phyloP scores from a whole-genome alignment of 2,797 vertebrate species.

The Loriculus beryllinus region DNA sequence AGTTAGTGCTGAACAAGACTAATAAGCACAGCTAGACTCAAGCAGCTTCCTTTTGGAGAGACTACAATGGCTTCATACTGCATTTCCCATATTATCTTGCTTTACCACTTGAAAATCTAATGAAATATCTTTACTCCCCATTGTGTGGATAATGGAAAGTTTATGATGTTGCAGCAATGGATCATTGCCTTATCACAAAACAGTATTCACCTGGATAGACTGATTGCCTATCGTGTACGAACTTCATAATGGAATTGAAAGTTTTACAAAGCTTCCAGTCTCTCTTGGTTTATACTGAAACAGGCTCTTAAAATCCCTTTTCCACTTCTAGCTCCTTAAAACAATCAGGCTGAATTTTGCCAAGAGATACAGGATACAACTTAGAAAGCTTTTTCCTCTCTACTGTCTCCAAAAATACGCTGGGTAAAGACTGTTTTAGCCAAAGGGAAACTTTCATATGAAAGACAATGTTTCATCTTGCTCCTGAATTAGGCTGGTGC shows the following conservation, averaged over 20 bases:
- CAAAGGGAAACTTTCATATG: not conserved
- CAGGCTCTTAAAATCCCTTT: not conserved
- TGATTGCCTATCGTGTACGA: not conserved
- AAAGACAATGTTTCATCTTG: not conserved
- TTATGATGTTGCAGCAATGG: not conserved
- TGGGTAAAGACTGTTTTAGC: not conserved
- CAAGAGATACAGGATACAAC: not conserved
- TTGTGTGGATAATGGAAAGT: not conserved
- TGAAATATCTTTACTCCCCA: not conserved
- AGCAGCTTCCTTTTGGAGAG: not conserved
- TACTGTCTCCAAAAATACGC: not conserved
- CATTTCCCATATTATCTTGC: not conserved
- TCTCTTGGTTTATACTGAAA: not conserved
- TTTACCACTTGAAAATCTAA: not conserved
- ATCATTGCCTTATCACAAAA: not conserved
- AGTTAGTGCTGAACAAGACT: not conserved
- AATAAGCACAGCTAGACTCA: not conserved
- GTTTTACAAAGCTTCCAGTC: not conserved
- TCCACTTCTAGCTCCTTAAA: not conserved
- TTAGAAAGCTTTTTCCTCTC: not conserved
- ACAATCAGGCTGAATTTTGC: not conserved
- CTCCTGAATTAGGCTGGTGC: constrained; percentile 16
- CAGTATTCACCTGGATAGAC: not conserved
- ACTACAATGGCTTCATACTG: not conserved
- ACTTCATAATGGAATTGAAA: not conserved